Conservation (phyloP, 2,797 vertebrate genomes). For the Anisognathus igniventris region DNA sequence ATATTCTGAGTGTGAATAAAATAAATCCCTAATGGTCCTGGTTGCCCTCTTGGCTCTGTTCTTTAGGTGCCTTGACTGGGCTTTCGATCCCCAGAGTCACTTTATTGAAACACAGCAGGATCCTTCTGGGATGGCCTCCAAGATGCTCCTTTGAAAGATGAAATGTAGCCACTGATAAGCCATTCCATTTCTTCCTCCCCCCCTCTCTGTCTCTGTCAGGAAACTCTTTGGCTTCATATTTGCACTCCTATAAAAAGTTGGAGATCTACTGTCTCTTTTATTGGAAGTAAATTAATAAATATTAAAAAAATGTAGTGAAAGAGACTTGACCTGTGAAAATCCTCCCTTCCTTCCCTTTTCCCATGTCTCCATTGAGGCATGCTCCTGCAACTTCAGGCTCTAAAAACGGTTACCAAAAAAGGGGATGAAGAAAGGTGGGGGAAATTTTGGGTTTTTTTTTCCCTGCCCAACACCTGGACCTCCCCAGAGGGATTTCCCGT, state of each 20-base stretch:
- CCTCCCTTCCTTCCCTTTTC: not conserved
- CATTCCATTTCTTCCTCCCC: not conserved
- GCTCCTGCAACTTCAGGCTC: not conserved
- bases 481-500: slow-evolving; percentile 35
- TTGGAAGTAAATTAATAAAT: slow-evolving; percentile 4
- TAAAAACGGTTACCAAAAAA: not conserved
- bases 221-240: not conserved
- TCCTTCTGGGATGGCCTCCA: slow-evolving; percentile 61
- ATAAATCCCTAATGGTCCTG: not conserved
- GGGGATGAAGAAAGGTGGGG: not conserved
- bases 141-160: slow-evolving; percentile 56
- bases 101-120: slow-evolving; percentile 65
- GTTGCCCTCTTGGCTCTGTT: slow-evolving; percentile 1
- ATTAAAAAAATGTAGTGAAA: not conserved
- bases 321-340: not conserved
- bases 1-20: not conserved
- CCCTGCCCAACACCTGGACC: slow-evolving; percentile 43
- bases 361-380: not conserved
- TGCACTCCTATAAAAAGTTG: not conserved
- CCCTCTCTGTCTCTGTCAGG: not conserved
- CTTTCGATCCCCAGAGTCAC: not conserved
- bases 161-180: slow-evolving; percentile 50
- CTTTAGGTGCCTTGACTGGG: slow-evolving; percentile 14
- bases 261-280: not conserved
- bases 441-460: not conserved